phyloP scores from a whole-genome alignment of 2,797 vertebrate species.

The Cynopterus sphinx region DNA sequence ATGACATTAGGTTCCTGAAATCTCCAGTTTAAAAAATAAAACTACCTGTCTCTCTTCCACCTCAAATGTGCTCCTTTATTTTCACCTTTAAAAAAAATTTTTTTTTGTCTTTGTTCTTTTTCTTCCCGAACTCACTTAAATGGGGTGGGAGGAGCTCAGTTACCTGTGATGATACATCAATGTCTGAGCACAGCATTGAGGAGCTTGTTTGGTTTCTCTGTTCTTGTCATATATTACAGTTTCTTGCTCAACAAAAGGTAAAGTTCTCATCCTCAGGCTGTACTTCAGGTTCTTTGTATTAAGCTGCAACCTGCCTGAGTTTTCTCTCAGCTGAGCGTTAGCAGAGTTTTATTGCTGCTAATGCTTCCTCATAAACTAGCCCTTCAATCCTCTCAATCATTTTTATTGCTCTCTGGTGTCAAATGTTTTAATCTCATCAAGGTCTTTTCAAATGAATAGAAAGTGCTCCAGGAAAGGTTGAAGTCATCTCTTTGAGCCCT shows the following conservation, averaged over 20 bases:
- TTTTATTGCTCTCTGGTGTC: constrained; percentile 75
- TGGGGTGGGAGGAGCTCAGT: fast-evolving
- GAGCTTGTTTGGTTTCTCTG: not conserved
- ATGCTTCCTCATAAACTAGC: constrained; percentile 66
- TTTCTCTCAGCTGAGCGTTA: constrained; percentile 21
- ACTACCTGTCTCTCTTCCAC: not conserved
- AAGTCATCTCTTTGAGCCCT: constrained; percentile 69
- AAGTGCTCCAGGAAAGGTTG: constrained; percentile 67
- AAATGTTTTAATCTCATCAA: constrained; percentile 77
- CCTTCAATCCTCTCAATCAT: constrained; percentile 65
- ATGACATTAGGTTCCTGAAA: not conserved
- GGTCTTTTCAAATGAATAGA: constrained; percentile 69
- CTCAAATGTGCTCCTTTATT: not conserved
- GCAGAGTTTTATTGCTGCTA: constrained; percentile 61
- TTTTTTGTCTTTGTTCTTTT: not conserved
- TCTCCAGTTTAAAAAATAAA: not conserved
- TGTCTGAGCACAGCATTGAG: not conserved
- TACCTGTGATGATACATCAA: not conserved
- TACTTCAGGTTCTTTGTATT: not conserved
- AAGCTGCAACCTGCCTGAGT: not conserved
- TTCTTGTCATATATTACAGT: not conserved
- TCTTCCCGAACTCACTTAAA: not conserved
- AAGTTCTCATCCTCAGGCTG: not conserved
- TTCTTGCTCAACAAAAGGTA: not conserved
- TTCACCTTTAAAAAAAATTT: not conserved